Base-by-base conservation (phyloP, 1,140 invertebrate species). In the Bombus pyrosoma region DNA sequence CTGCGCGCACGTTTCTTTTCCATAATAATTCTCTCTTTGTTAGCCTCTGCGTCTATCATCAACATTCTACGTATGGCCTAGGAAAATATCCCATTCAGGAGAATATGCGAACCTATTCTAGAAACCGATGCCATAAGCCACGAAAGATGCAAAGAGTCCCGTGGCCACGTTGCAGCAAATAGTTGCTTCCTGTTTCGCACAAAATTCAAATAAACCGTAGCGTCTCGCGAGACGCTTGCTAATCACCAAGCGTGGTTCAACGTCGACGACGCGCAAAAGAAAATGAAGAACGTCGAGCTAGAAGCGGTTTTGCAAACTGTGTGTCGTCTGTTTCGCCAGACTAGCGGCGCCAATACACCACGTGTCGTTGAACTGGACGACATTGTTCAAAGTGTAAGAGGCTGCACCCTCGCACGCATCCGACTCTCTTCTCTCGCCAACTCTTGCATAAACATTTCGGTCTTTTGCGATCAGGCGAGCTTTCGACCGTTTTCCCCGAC, bases 331-430 rank as follows among this genome's bases (percentile, higher is more conserved):
- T 53, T 53, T 71, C 37, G 47, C 8, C n/a, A 18, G 53, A 32
- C n/a, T n/a, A n/a, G 6, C 69, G 84, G 77, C 84, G 77, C 78
- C 84, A 75, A 53, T 25, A 39, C 22, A 37, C 64, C 66, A 77
- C 57, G 80, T 89, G 87, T 88, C 81, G 53, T 88, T 90, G 85
- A 90, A 87, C 87, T 59, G 83, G 37, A 66, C 66, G 74, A 89
- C 79, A 89, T 90, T 87, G 89, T 89, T 78, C 72, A 34, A 69
- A 57, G 71, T 39, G 78, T 79, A 75, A 89, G 81, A 87, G 81
- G 53, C 28, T 43, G 68, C 62, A 43, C 47, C 68, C 66, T 57
- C 34, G 66, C 34, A 9, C 37, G 69, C 69, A 53, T 34, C 79
- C 37, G n/a, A 28, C 22, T 62, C 62, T 71, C 47, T 41, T 72